These are phyloP conservation scores for Sympetrum striolatum DNA, from an alignment of 2,888 invertebrate species.

Conservation along the genomic window DNA sequence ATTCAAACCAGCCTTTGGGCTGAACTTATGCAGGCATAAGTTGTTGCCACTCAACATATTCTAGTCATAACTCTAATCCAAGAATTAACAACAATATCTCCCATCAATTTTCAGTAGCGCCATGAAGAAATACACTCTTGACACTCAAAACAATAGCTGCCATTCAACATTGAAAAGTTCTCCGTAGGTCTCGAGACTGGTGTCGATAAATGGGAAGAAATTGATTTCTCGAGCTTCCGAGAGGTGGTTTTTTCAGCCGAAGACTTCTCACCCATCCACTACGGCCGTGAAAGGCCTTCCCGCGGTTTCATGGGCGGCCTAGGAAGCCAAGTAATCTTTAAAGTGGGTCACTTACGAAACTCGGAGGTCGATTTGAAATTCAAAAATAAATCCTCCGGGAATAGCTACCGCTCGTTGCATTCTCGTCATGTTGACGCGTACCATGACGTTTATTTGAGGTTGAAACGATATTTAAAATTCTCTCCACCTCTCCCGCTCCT, in stretches of 20 bases:
- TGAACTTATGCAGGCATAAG: too few species aligned
- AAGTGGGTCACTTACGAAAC: constrained; percentile 31
- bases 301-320: background rate
- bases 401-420: background rate
- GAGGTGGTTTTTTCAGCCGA: background rate
- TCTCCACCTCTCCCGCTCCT: too few species aligned
- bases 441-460: too few species aligned
- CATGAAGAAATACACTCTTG: too few species aligned
- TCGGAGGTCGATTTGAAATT: background rate
- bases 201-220: background rate
- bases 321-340: background rate
- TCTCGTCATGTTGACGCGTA: background rate
- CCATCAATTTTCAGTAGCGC: background rate
- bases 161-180: background rate
- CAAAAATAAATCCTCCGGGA: too few species aligned
- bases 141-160: too few species aligned
- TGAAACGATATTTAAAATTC: too few species aligned
- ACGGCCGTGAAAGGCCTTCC: background rate
- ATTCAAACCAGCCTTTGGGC: too few species aligned
- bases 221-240: background rate
- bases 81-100: too few species aligned
- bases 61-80: too few species aligned
- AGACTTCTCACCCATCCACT: background rate
- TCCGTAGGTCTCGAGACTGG: background rate
- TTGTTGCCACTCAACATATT: too few species aligned